Base-by-base conservation (phyloP, 30 jellyfish, hydroid and myxozoan genomes). In the Turritopsis dohrnii region DNA sequence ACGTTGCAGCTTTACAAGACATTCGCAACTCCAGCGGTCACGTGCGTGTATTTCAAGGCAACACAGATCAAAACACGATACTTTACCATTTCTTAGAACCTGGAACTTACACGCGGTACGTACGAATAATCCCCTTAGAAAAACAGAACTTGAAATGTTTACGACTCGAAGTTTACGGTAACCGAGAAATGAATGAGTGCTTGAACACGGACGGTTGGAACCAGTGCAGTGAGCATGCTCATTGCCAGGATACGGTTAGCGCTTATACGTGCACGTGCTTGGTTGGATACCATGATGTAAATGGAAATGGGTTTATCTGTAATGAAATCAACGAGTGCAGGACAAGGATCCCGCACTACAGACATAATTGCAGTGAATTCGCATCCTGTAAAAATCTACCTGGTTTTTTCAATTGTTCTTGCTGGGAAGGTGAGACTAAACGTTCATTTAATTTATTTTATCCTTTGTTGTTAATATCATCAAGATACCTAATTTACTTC, bases 101-200 rank as follows among this genome's bases (percentile, higher is more conserved):
- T 13, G 60, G 13, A 3, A 66, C 74, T 19, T 16, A 8, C 22
- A 28, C 85, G 25, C 74, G 71, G 71, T 29, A 29, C 66, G 17
- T 77, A 19, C 52, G 28, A 18, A 30, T 77, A n/a, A 29, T 77
- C 27, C 72, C 85, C 13, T 28, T 77, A 16, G 71, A 24, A 60
- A 19, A 25, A 8, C 60, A 41, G 13, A 41, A 41, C 60, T 18
- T 30, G 27, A 75, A 75, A 75, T 77, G 28, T 29, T 24, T 30
- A 24, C 66, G 85, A 0, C 8, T 77, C n/a, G 85, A 77, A 5
- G 66, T 77, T 23, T 77, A 77, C 72, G 85, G 85, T 27, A 77
- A 1, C 52, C 66, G 71, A 30, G 53, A 28, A 28, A 20, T 77
- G 71, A 52, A 77, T 77, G 85, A 77, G 28, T 77, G 85, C 28